phyloP scores from a whole-genome alignment of 2,888 invertebrate genomes.

The Tetropium fuscum region DNA sequence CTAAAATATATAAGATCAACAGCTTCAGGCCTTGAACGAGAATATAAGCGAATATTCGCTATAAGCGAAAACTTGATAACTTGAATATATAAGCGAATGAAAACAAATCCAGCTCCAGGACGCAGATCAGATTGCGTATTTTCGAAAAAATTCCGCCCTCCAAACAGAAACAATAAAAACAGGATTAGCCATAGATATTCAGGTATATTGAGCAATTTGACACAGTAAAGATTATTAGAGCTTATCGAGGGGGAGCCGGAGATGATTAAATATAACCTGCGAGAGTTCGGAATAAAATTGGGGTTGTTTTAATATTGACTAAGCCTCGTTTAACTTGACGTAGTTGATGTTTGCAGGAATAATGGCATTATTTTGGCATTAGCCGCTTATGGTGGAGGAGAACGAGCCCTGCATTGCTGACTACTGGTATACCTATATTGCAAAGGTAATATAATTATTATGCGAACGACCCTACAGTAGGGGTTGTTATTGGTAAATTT shows the following conservation, averaged over 20 bases:
- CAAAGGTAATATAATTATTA: conserved; percentile 1
- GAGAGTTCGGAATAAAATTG: conserved; percentile 29
- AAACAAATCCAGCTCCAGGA: too few species aligned
- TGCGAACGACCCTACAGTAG: background rate
- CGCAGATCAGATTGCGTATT: background rate
- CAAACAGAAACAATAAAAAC: conserved; percentile 29
- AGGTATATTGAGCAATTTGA: conserved; percentile 40
- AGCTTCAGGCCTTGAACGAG: too few species aligned
- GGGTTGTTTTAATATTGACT: conserved; percentile 50
- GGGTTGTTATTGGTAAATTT: too few species aligned
- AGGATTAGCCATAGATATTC: conserved; percentile 19
- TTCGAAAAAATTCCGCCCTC: conserved; percentile 12
- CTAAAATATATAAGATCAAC: too few species aligned
- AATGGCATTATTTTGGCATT: conserved; percentile 49
- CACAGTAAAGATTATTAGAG: conserved; percentile 39
- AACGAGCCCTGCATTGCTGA: conserved; percentile 3
- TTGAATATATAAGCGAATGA: too few species aligned
- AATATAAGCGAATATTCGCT: too few species aligned
- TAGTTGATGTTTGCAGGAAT: conserved; percentile 54
- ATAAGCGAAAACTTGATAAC: too few species aligned
- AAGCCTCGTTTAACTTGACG: conserved; percentile 48
- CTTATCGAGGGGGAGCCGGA: conserved; percentile 39
- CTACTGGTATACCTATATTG: conserved; percentile 1
- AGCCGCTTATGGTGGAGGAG: conserved; percentile 13
- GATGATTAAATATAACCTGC: conserved; percentile 43